Base-by-base conservation (phyloP, 2,113 vertebrate species). In the Myxocyprinus asiaticus region DNA sequence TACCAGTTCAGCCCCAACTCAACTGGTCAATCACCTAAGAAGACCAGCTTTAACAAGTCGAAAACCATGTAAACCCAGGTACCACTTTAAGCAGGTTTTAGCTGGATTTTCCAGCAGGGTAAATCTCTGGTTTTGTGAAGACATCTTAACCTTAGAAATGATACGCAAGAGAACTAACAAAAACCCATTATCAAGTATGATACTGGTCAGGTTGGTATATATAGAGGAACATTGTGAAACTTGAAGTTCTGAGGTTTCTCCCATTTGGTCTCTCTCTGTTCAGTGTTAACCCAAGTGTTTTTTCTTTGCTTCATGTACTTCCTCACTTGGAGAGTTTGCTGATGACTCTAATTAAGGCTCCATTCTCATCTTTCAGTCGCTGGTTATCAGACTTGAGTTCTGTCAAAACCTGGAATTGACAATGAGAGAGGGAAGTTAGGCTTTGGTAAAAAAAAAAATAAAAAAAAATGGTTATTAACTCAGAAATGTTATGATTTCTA, bases 331-430 rank as follows among this genome's bases (percentile, higher is more conserved):
- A 99, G 81, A 98, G 93, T 89, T 99, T 99, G 93, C 97, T 98
- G 94, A 99, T 99, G 90, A 99, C 97, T 87, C 97, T 91, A 88
- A 99, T 98, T 87, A 99, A 94, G 73, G 97, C 96, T 56, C 96
- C 97, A 0, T 99, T 99, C 88, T 99, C 97, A 14, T 99, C 97
- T 90, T 98, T 99, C 85, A 99, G 94, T 88, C 96, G 93, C 90
- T 98, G 95, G 93, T 99, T 99, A 93, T 99, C 97, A 0, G 96
- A 96, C 87, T 97, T 98, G 88, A 99, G 94, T 80, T 98, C 97
- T 67, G 95, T 95, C 89, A 99, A 93, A 90, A 96, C 91, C 98
- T 99, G 90, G 42, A 3, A 33, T 33, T 33, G 1, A 70, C 6
- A 48, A 81, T 4, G 72, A 9, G 67, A 7, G 33, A 11, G 53